These are phyloP conservation scores for Vulpes lagopus DNA, from an alignment of 2,113 vertebrate genomes.

Conservation along the genomic window DNA sequence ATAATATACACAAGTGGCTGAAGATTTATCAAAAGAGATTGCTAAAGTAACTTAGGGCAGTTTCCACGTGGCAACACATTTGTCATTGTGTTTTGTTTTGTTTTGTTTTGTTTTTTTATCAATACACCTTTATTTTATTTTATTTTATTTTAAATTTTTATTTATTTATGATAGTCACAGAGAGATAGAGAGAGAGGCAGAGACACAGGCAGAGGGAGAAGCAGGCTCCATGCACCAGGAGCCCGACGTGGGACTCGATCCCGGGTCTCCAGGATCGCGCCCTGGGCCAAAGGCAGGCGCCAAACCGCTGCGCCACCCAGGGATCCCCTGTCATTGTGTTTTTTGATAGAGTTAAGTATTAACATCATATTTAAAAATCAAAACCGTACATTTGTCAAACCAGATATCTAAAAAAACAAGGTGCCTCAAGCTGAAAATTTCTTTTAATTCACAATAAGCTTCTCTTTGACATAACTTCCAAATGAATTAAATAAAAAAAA, in stretches of 20 bases:
- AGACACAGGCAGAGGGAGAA: too few relatives aligned
- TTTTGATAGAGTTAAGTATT: background rate
- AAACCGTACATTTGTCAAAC: background rate
- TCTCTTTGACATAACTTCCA: background rate
- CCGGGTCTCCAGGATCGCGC: too few relatives aligned
- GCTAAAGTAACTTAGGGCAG: background rate
- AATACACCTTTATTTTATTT: too few relatives aligned
- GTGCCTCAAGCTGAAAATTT: background rate
- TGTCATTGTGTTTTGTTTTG: background rate
- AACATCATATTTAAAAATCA: constrained; percentile 17
- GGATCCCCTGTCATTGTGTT: background rate
- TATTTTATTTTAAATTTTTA: too few relatives aligned
- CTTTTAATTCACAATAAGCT: background rate
- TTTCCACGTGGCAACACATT: background rate
- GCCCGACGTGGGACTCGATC: too few relatives aligned
- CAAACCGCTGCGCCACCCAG: too few relatives aligned
- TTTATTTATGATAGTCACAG: too few relatives aligned
- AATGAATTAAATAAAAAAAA: background rate
- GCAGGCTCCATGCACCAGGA: too few relatives aligned
- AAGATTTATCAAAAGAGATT: constrained; percentile 30
- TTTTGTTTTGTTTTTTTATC: too few relatives aligned
- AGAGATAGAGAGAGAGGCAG: too few relatives aligned
- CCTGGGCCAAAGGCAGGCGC: too few relatives aligned
- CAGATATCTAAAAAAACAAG: background rate
- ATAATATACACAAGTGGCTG: background rate